phyloP scores from a whole-genome alignment of 2,113 vertebrate genomes.

The Apeltes quadracus region DNA sequence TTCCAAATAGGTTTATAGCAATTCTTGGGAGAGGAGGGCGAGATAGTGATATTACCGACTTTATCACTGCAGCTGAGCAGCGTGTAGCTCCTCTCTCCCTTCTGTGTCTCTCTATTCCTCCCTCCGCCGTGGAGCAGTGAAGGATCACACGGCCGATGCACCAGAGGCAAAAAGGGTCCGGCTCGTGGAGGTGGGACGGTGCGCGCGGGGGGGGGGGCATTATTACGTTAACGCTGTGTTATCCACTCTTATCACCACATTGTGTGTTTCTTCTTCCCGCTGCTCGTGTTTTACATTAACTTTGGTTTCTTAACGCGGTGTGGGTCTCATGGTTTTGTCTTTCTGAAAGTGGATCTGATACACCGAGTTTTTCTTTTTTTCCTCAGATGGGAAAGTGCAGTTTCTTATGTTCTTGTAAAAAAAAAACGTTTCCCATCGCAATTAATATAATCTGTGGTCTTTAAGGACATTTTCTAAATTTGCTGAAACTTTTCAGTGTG shows the following conservation, averaged over 20 bases:
- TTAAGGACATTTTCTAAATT: conserved; percentile 20
- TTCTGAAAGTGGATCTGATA: too few relatives aligned
- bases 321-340: too few relatives aligned
- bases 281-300: conserved; percentile 22
- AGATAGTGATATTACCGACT: conserved; percentile 85
- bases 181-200: conserved; percentile 21
- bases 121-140: conserved; percentile 45
- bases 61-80: conserved; percentile 81
- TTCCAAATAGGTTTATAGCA: conserved; percentile 85
- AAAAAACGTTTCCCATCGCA: conserved; percentile 15
- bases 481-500: conserved; percentile 3
- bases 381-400: too few relatives aligned
- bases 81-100: conserved; percentile 65
- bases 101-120: conserved; percentile 70
- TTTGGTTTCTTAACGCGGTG: too few relatives aligned
- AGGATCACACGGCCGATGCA: conserved; percentile 40
- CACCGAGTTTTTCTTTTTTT: too few relatives aligned
- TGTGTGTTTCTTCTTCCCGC: conserved; percentile 12
- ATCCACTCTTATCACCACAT: conserved; percentile 45
- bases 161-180: conserved; percentile 16
- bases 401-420: conserved; percentile 24
- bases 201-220: conserved; percentile 19
- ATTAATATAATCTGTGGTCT: conserved; percentile 25
- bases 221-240: conserved; percentile 48
- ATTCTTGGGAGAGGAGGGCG: conserved; percentile 81